phyloP scores from a whole-genome alignment of 1,140 invertebrate genomes.

The Drosophila cardini region DNA sequence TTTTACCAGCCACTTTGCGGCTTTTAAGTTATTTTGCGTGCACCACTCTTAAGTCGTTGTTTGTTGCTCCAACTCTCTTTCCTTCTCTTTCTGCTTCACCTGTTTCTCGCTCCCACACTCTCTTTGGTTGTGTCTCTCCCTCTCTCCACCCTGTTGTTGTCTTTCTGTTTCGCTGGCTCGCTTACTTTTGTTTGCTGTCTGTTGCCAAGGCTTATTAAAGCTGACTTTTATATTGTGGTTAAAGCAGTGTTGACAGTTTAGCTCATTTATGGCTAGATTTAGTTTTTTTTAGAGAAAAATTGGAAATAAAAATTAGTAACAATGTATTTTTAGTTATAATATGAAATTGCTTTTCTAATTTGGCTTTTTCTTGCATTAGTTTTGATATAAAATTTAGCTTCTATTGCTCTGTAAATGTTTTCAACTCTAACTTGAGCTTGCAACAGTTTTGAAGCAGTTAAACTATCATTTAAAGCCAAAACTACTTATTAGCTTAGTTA shows the following conservation, averaged over 20 bases:
- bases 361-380: too few relatives aligned
- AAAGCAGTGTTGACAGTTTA: too few relatives aligned
- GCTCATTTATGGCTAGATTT: too few relatives aligned
- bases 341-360: too few relatives aligned
- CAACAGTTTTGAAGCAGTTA: conserved; percentile 1
- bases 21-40: conserved; percentile 82
- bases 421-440: not conserved
- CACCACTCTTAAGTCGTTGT: conserved; percentile 63
- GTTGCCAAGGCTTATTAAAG: conserved; percentile 34
- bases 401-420: too few relatives aligned
- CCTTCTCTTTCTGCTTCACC: too few relatives aligned
- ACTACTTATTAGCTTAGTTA: conserved; percentile 34
- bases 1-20: conserved; percentile 80
- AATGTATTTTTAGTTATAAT: too few relatives aligned
- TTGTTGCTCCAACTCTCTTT: not conserved
- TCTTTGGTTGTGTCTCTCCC: not conserved
- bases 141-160: not conserved
- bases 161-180: not conserved
- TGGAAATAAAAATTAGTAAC: too few relatives aligned
- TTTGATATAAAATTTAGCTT: too few relatives aligned
- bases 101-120: not conserved
- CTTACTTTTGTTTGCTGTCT: conserved; percentile 19
- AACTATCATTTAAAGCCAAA: conserved; percentile 21
- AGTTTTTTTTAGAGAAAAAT: too few relatives aligned
- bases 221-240: conserved; percentile 29